A percentile compares a stretch with the other conserved stretches of the same genome.
These are phyloP conservation scores for fruit fly (Drosophila melanogaster) DNA, from an alignment of 1,140 invertebrate species.

Conservation along the genomic window DNA sequence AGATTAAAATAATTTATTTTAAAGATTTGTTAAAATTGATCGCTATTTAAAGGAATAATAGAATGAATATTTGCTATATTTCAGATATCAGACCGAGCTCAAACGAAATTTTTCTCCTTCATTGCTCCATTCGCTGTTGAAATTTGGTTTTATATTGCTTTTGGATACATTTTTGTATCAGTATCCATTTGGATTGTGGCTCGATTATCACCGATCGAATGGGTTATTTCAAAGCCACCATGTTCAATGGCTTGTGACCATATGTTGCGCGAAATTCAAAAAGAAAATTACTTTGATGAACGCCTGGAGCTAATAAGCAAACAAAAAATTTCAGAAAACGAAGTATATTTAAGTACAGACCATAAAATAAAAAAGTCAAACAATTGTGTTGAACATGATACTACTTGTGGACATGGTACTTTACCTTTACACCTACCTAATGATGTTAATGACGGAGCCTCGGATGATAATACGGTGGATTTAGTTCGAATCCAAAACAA, in stretches of 20 bases:
- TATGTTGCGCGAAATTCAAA: constrained; percentile 57
- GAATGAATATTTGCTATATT: constrained; percentile 35
- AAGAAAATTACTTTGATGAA: constrained; percentile 33
- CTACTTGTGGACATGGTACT: not conserved
- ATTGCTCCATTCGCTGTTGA: constrained; percentile 96
- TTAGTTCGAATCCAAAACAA: constrained; percentile 88
- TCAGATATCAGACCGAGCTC: constrained; percentile 81
- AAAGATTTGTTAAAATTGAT: not conserved
- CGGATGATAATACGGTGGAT: constrained; percentile 82
- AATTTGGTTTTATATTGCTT: constrained; percentile 97
- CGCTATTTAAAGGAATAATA: not conserved
- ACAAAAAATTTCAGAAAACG: constrained; percentile 3
- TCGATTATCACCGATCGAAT: constrained; percentile 97
- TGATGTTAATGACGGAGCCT: constrained; percentile 33
- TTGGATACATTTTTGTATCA: constrained; percentile 96
- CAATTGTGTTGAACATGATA: constrained; percentile 10
- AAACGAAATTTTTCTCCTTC: constrained; percentile 94
- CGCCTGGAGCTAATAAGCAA: constrained; percentile 41
- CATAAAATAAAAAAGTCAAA: constrained; percentile 1
- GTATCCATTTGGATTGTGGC: constrained; percentile 98
- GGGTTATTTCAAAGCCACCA: constrained; percentile 87
- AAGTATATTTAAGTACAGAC: constrained; percentile 21
- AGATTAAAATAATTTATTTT: not conserved
- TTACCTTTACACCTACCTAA: constrained; percentile 2
- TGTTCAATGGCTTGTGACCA: constrained; percentile 74